Base-by-base conservation (phyloP, 2,113 vertebrate species). In the Indicator maculatus region DNA sequence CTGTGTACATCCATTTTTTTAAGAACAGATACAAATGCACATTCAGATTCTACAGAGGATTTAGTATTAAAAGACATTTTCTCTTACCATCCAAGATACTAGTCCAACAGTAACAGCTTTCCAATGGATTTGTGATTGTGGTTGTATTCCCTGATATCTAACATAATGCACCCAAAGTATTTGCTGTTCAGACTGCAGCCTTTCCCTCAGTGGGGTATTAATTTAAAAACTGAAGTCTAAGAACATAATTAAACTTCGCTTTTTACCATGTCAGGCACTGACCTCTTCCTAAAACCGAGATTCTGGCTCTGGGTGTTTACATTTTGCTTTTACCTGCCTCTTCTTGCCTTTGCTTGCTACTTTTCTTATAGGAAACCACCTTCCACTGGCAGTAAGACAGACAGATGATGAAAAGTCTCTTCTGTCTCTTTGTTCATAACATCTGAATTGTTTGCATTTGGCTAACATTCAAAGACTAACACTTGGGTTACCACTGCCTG, bases 291-390 rank as follows among this genome's bases (percentile, higher is more conserved):
- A 61, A 94, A 61, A 79, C 8, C 14, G 7, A 39, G 21, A 31
- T 76, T 95, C 60, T 83, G 76, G 56, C 67, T 87, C 60, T 70
- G 5, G 27, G 16, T 89, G 78, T 91, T 91, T 94, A 83, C 55
- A 39, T 39, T 92, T 86, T 79, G 28, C 71, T 93, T 82, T 79
- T 84, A 75, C 74, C 85, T 96, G 90, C 50, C 90, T 61, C 65
- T 79, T 93, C 90, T 91, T 94, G 93, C 56, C 81, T 92, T 87
- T 79, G 71, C 72, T 73, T 94, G 69, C 36, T 92, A 72, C 91
- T 45, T 92, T 80, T 86, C 44, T 44, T 55, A 50, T n/a, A 91
- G 86, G 66, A 95, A 89, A 89, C 44, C 93, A 92, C 94, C 78
- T 93, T 91, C 58, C 64, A 63, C 31, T 65, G 55, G 30, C 88